Percentiles rank a stretch among this genome's conserved stretches.
Conservation (phyloP, 2,113 vertebrate genomes). For the Myrmecobius fasciatus region DNA sequence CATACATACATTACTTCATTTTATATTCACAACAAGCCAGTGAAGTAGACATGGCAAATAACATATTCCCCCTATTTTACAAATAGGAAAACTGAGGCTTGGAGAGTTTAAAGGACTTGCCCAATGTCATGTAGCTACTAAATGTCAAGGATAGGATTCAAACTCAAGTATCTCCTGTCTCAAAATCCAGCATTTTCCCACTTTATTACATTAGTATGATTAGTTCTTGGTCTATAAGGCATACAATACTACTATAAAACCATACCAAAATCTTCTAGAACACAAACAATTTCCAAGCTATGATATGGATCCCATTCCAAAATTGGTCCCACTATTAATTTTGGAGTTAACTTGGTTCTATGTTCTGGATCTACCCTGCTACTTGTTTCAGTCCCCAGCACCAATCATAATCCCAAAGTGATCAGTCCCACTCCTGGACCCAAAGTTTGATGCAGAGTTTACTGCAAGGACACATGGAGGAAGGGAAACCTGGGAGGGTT, state of each 20-base stretch:
- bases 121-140: background rate
- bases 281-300: background rate
- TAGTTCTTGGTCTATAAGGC: background rate
- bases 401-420: background rate
- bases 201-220: background rate
- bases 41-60: background rate
- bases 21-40: background rate
- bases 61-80: background rate
- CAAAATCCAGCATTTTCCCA: background rate
- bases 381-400: background rate
- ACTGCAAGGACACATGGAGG: background rate
- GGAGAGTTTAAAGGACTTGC: background rate
- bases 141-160: background rate
- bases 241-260: background rate
- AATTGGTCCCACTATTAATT: background rate
- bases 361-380: background rate
- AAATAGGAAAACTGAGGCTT: background rate
- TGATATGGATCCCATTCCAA: background rate
- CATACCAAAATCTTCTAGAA: background rate
- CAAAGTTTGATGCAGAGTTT: background rate
- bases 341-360: background rate
- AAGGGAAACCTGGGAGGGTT: background rate
- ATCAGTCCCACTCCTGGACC: background rate
- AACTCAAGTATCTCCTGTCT: background rate
- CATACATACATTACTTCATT: background rate